Percentiles rank a stretch among this genome's conserved stretches.
Evolutionary conservation across 1,140 invertebrate species (phyloP).

Genomic region (Plectus sambesii): DNA sequence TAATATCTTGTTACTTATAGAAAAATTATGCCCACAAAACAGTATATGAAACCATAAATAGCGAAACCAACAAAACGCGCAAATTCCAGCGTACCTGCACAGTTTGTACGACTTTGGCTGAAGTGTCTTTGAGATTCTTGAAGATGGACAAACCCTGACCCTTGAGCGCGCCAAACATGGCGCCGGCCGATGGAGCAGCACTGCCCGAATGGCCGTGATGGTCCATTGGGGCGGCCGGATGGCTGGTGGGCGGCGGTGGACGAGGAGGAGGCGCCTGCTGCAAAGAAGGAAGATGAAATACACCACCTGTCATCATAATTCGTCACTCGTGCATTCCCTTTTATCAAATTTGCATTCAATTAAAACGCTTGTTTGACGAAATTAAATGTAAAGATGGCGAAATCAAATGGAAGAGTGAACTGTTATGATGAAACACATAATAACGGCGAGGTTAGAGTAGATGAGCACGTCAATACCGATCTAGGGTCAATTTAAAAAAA

Average conservation of each 20-base stretch:
- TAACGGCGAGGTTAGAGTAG: too few relatives aligned
- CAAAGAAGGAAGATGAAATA: not conserved
- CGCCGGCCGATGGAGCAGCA: conserved; percentile 4
- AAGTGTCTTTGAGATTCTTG: conserved; percentile 88
- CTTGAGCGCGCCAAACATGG: conserved; percentile 19
- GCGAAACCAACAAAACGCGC: conserved; percentile 3
- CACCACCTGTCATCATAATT: too few relatives aligned
- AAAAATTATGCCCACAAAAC: conserved; percentile 2
- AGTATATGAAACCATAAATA: too few relatives aligned
- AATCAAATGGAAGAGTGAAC: too few relatives aligned
- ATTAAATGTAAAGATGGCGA: too few relatives aligned
- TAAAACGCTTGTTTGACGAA: too few relatives aligned
- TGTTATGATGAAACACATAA: too few relatives aligned
- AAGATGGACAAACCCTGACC: conserved; percentile 52
- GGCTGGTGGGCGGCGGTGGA: conserved; percentile 10
- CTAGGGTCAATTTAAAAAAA: too few relatives aligned
- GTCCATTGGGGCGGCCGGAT: conserved; percentile 9
- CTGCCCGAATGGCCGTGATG: conserved; percentile 1
- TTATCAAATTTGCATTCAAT: too few relatives aligned
- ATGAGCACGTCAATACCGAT: too few relatives aligned
- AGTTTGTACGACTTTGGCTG: conserved; percentile 86
- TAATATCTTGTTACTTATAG: not conserved
- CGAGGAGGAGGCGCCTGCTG: conserved; percentile 14
- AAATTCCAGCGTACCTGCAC: conserved; percentile 56
- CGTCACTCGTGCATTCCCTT: too few relatives aligned